These are phyloP conservation scores for Mus pahari DNA, from an alignment of 2,113 vertebrate species.

Conservation along the genomic window DNA sequence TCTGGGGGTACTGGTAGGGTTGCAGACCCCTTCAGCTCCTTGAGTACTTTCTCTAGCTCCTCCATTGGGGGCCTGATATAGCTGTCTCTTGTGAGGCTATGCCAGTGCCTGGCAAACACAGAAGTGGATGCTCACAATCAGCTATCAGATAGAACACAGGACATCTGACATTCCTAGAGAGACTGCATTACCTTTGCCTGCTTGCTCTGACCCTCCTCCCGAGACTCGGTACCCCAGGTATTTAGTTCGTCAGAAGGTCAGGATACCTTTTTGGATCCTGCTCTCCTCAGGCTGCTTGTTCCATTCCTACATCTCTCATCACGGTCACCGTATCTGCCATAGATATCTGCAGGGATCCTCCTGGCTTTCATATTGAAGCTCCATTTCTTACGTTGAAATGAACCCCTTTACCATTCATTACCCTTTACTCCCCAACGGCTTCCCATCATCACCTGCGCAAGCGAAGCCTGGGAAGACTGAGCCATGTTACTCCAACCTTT, in stretches of 20 bases:
- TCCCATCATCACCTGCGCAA: neutral
- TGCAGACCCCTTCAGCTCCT: too few relatives aligned
- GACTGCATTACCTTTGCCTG: neutral
- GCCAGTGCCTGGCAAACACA: too few relatives aligned
- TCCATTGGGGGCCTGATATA: too few relatives aligned
- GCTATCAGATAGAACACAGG: too few relatives aligned
- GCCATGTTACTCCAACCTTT: neutral
- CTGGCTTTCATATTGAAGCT: neutral
- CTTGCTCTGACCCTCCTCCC: neutral
- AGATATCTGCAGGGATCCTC: neutral
- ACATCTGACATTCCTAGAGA: neutral
- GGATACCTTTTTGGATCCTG: neutral
- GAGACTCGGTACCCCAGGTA: neutral
- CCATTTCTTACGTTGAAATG: neutral
- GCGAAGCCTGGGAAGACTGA: neutral
- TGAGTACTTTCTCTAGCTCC: too few relatives aligned
- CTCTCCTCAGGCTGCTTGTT: neutral
- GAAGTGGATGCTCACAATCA: too few relatives aligned
- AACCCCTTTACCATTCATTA: too few relatives aligned
- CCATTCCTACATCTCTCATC: neutral
- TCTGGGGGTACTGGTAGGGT: too few relatives aligned
- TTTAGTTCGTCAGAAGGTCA: neutral
- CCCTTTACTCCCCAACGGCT: neutral
- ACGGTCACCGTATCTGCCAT: neutral
- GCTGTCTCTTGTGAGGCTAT: too few relatives aligned